These are phyloP conservation scores for Alcis repandata DNA, from an alignment of 2,888 invertebrate genomes.

Conservation along the genomic window DNA sequence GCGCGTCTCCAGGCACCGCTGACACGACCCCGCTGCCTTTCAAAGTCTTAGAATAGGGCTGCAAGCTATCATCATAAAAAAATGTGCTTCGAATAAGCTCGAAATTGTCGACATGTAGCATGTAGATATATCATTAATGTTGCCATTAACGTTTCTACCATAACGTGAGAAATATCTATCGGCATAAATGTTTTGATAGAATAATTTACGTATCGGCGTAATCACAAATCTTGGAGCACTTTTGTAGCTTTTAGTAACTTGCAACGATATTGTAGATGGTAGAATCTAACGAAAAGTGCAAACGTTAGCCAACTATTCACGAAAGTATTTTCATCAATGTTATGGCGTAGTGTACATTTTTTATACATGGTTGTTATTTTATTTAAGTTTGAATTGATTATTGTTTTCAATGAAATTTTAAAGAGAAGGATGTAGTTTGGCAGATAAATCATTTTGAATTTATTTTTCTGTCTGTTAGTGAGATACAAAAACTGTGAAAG, in stretches of 20 bases:
- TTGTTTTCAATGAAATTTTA: conserved; percentile 35
- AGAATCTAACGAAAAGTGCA: conserved; percentile 34
- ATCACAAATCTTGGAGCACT: neutral
- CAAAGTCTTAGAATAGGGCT: conserved; percentile 74
- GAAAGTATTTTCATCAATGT: conserved; percentile 29
- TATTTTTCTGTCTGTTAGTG: conserved; percentile 40
- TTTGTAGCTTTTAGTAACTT: conserved; percentile 7
- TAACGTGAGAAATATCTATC: conserved; percentile 12
- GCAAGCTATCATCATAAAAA: conserved; percentile 5
- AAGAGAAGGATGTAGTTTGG: conserved; percentile 27
- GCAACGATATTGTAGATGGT: conserved; percentile 17
- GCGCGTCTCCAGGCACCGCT: conserved; percentile 64
- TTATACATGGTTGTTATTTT: conserved; percentile 47
- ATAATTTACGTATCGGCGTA: neutral
- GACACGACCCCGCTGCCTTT: conserved; percentile 73
- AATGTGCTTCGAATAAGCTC: conserved; percentile 8
- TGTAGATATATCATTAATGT: conserved; percentile 25
- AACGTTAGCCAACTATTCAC: conserved; percentile 16
- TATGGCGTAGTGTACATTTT: conserved; percentile 38
- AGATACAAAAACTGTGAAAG: conserved; percentile 66
- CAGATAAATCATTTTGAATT: conserved; percentile 20
- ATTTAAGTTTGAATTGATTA: conserved; percentile 37
- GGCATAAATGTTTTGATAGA: conserved; percentile 2
- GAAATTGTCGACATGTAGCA: neutral
- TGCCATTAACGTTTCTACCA: conserved; percentile 24